Evolutionary conservation across 2,888 invertebrate species (phyloP), one percentile per base, ranked within the genome.

Genomic region (Seira sanloemensis): DNA sequence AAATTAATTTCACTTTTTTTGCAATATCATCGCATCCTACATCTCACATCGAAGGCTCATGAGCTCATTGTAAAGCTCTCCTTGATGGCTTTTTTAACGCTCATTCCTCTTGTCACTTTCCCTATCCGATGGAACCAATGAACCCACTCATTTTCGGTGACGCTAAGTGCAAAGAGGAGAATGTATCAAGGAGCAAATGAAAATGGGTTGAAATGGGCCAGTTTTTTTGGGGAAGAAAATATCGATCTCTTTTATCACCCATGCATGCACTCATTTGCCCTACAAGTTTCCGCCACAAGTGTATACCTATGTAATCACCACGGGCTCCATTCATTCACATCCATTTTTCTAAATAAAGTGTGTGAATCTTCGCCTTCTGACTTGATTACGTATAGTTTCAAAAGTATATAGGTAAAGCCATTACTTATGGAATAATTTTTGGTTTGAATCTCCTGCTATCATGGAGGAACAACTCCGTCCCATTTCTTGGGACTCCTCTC

Each of bases 381-480:
- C n/a, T 19, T 1, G 24, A 1, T 50, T 66, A 46, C 66, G 75
- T 75, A 66, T 37, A 75, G 69, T 78, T 78, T 12, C 18, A 24
- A 76, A 54, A 77, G 77, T 78, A 26, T 1, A 25, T 18, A 27
- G 27, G 68, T 26, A 69, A 72, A 81, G 54, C 81, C 77, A 82
- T 82, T 82, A 82, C 82, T 58, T n/a, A n/a, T 77, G 82, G 77
- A 82, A 77, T 77, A 66, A 77, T 82, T 82, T 82, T n/a, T n/a
- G n/a, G n/a, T n/a, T n/a, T n/a, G n/a, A n/a, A n/a, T n/a, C n/a
- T n/a, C n/a, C n/a, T n/a, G n/a, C n/a, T n/a, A n/a, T n/a, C n/a
- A n/a, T n/a, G n/a, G n/a, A n/a, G n/a, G n/a, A n/a, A n/a, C n/a
- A n/a, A n/a, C n/a, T 69, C 62, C 65, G 76, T 74, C 4, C 66